Conservation (phyloP, 2,113 vertebrate genomes). For the Macheiramphus alcinus region DNA sequence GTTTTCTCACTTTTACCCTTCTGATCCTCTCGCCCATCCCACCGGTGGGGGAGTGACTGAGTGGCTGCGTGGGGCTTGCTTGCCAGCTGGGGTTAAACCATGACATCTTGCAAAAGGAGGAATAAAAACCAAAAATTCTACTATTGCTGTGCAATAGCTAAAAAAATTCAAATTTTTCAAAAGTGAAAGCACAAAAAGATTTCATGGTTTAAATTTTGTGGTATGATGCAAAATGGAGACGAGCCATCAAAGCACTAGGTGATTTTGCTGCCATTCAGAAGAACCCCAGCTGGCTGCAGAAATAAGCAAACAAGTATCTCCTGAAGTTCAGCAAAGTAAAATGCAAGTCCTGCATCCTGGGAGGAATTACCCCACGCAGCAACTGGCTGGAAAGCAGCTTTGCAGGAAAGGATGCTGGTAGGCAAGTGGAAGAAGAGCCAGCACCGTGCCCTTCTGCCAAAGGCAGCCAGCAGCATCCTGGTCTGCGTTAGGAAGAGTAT, state of each 20-base stretch:
- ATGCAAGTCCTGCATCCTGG: not conserved
- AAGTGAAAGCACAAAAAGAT: not conserved
- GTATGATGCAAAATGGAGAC: not conserved
- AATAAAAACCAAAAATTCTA: not conserved
- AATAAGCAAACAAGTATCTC: not conserved
- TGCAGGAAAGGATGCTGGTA: not conserved
- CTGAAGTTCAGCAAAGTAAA: not conserved
- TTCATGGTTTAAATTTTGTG: not conserved
- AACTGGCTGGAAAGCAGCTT: not conserved
- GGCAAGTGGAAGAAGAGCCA: not conserved
- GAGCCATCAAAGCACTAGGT: not conserved
- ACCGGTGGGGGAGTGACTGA: not conserved
- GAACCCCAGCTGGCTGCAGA: not conserved
- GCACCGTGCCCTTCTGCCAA: not conserved
- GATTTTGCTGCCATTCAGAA: not conserved
- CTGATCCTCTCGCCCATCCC: not conserved
- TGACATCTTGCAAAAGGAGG: not conserved
- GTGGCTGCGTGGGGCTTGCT: not conserved
- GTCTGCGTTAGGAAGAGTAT: not conserved
- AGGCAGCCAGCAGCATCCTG: not conserved
- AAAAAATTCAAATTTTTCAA: not conserved
- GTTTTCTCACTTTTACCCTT: not conserved
- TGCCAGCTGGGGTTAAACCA: not conserved
- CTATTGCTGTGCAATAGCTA: not conserved
- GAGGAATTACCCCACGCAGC: not conserved